A percentile compares a stretch with the other conserved stretches of the same genome.
Evolutionary conservation across 2,888 invertebrate genomes (phyloP).

Genomic region (Nymphalis c-album): DNA sequence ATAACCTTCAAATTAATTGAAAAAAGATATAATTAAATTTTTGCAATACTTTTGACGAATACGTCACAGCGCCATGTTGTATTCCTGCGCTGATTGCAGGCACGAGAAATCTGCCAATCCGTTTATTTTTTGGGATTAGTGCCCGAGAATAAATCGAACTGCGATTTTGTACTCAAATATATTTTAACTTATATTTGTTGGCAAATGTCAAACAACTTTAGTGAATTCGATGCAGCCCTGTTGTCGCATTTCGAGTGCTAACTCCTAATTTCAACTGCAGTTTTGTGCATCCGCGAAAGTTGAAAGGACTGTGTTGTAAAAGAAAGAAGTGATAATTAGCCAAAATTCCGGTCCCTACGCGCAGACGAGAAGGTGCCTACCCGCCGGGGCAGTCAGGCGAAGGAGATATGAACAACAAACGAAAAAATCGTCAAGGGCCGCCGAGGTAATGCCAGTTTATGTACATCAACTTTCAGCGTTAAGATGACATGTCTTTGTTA

Average conservation of each 20-base stretch:
- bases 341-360: conserved; percentile 94
- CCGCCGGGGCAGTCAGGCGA: conserved; percentile 84
- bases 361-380: conserved; percentile 89
- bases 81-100: conserved; percentile 82
- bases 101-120: conserved; percentile 82
- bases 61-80: conserved; percentile 83
- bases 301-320: conserved; percentile 82
- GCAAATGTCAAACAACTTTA: conserved; percentile 76
- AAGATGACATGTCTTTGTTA: conserved; percentile 78
- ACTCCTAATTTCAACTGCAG: conserved; percentile 79
- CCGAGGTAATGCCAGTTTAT: conserved; percentile 82
- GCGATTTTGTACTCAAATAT: conserved; percentile 81
- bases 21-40: conserved; percentile 57
- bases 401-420: conserved; percentile 89
- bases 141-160: conserved; percentile 77
- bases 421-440: conserved; percentile 90
- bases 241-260: conserved; percentile 77
- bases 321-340: conserved; percentile 81
- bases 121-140: conserved; percentile 80
- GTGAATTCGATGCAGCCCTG: conserved; percentile 77
- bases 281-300: conserved; percentile 82
- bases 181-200: conserved; percentile 78
- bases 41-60: conserved; percentile 77
- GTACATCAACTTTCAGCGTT: conserved; percentile 59
- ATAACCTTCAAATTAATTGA: conserved; percentile 39